Percentiles rank a stretch among this genome's conserved stretches.
These are phyloP conservation scores for Selenia dentaria DNA, from an alignment of 2,888 invertebrate genomes.

Conservation along the genomic window DNA sequence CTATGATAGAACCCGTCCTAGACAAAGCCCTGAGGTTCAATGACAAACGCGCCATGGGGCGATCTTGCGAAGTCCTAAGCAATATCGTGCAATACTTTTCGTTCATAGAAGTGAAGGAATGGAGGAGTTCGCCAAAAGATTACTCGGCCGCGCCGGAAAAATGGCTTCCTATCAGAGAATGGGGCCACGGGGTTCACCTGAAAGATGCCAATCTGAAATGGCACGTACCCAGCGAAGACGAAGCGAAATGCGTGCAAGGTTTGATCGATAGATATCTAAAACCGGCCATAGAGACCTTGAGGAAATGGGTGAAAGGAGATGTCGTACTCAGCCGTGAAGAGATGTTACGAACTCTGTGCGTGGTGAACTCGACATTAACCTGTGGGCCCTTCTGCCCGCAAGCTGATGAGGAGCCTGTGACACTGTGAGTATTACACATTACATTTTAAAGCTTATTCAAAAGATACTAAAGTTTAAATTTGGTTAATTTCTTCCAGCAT, in stretches of 20 bases:
- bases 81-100: constrained; percentile 86
- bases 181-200: constrained; percentile 90
- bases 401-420: constrained; percentile 86
- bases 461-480: neutral
- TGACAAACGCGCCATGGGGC: constrained; percentile 86
- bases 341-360: constrained; percentile 87
- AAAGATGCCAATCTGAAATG: constrained; percentile 88
- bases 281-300: constrained; percentile 86
- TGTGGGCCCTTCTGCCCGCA: constrained; percentile 87
- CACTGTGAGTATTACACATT: constrained; percentile 73
- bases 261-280: constrained; percentile 87
- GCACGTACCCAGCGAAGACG: constrained; percentile 90
- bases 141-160: constrained; percentile 87
- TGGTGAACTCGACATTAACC: constrained; percentile 87
- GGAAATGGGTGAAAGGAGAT: constrained; percentile 81
- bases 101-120: constrained; percentile 85
- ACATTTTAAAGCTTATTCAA: neutral
- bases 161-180: constrained; percentile 90
- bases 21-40: constrained; percentile 88
- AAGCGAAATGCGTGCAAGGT: constrained; percentile 87
- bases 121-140: constrained; percentile 84
- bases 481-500: constrained; percentile 64
- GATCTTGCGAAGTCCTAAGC: constrained; percentile 86
- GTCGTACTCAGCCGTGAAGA: constrained; percentile 86
- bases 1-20: constrained; percentile 87